Evolutionary conservation across 2,113 vertebrate species (phyloP), one percentile per base, ranked within the genome.

Genomic region (Microtus oregoni): DNA sequence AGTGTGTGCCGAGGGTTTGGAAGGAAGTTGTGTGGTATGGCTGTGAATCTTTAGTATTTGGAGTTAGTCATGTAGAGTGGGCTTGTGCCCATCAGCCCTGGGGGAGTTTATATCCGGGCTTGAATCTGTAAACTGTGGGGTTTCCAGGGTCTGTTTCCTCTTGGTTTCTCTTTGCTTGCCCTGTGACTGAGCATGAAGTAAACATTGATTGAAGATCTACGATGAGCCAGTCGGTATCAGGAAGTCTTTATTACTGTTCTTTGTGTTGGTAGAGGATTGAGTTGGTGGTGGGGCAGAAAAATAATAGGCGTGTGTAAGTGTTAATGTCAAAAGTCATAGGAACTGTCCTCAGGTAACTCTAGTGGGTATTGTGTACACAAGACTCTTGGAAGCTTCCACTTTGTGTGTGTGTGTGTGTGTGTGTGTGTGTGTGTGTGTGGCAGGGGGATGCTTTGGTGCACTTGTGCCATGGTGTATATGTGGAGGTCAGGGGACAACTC

Each of bases 311-410:
- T 47, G 20, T 44, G 47, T 15, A 72, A 65, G 30, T 52, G 17
- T 93, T 86, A 85, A 50, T 7, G 22, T 72, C n/a, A 83, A 77
- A 92, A 91, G 63, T 35, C 35, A 19, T 88, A 83, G 5, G 44
- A 50, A 63, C 12, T 47, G 35, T 12, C 4, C 38, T 47, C 19
- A 83, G 73, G 38, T 26, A 35, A 81, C 75, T 41, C 0, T 78
- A 7, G 32, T 81, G 50, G 61, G 9, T 38, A 1, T 32, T 35
- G 38, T 32, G 5, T 65, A 26, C 2, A 0, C 2, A 65, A 86
- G 65, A 83, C n/a, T 30, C 26, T 55, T 5, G 24, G 4, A 68
- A n/a, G n/a, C 44, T 86, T 87, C 24, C 32, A 55, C 30, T 55
- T 14, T 24, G 11, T 82, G 52, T 26, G 8, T 20, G 28, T 30